Evolutionary conservation across 2,888 invertebrate species (phyloP).

Genomic region (Oligia fasciuncula): DNA sequence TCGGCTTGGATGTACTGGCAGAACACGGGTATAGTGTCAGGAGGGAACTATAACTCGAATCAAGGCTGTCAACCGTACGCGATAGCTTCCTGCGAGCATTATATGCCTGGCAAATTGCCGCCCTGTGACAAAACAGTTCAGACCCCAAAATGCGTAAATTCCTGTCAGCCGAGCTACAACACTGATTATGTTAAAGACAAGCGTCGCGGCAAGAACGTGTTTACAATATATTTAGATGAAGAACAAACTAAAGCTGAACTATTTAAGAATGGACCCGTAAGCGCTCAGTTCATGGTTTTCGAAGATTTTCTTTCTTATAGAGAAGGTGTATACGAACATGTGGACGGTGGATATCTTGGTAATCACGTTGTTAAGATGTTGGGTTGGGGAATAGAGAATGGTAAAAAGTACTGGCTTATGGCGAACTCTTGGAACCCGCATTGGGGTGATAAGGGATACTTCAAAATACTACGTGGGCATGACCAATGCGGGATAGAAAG

Average conservation of each 20-base stretch:
- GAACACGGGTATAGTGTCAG: constrained; percentile 35
- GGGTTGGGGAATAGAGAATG: constrained; percentile 40
- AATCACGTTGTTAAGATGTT: constrained; percentile 15
- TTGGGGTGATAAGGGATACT: constrained; percentile 42
- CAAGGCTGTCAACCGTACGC: constrained; percentile 34
- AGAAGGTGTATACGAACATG: no score
- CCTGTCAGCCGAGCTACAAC: constrained; percentile 1
- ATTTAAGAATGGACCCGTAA: constrained; percentile 29
- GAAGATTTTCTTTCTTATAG: no score
- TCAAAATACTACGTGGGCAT: constrained; percentile 39
- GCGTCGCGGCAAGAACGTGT: constrained; percentile 17
- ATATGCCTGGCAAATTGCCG: constrained; percentile 14
- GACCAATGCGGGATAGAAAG: constrained; percentile 30
- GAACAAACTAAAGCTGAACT: constrained; percentile 38
- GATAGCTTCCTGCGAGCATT: constrained; percentile 24
- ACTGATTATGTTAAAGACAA: constrained; percentile 27
- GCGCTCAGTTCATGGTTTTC: neutral
- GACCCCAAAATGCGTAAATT: constrained; percentile 5
- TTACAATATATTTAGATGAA: neutral
- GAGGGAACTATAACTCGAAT: constrained; percentile 36
- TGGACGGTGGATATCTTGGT: no score
- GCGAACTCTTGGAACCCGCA: constrained; percentile 44
- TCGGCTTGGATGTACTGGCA: neutral
- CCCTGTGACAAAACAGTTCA: neutral
- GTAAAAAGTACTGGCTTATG: constrained; percentile 40